A percentile compares a stretch with the other conserved stretches of the same genome.
Evolutionary conservation across 2,797 vertebrate species (phyloP).

Genomic region (Neoniphon sammara): DNA sequence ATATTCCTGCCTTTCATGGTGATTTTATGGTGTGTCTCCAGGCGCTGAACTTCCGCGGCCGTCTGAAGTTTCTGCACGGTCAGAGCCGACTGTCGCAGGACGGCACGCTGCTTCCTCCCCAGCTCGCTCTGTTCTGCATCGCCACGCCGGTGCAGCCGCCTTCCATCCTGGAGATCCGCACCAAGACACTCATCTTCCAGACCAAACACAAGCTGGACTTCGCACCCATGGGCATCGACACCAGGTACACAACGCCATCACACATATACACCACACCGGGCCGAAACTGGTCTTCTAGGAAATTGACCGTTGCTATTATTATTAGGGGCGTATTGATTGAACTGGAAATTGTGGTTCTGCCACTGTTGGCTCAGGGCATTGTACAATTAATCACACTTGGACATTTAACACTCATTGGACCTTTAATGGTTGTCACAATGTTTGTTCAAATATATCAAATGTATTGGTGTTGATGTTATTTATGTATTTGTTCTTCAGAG

Average conservation of each 20-base stretch:
- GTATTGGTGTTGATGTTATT: no score
- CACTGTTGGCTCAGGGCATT: no score
- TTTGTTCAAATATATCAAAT: not conserved
- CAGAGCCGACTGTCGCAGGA: conserved; percentile 74
- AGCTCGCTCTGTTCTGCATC: conserved; percentile 84
- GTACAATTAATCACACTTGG: no score
- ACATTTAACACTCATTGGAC: no score
- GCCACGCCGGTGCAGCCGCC: conserved; percentile 83
- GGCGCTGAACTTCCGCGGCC: conserved; percentile 85
- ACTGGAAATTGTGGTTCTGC: no score
- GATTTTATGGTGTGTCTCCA: conserved; percentile 49
- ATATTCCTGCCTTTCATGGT: no score
- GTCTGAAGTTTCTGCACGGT: conserved; percentile 83
- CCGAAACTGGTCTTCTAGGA: no score
- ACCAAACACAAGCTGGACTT: conserved; percentile 91
- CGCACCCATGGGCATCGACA: conserved; percentile 83
- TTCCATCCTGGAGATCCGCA: conserved; percentile 85
- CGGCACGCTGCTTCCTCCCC: conserved; percentile 69
- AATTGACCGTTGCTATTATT: no score
- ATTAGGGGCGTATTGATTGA: no score
- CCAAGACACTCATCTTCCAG: conserved; percentile 86
- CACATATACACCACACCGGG: no score
- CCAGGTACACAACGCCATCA: conserved; percentile 65
- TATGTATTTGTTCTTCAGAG: conserved; percentile 47
- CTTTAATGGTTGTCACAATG: no score